Evolutionary conservation across 1,140 invertebrate genomes (phyloP).

Genomic region (Cotesia vestalis): DNA sequence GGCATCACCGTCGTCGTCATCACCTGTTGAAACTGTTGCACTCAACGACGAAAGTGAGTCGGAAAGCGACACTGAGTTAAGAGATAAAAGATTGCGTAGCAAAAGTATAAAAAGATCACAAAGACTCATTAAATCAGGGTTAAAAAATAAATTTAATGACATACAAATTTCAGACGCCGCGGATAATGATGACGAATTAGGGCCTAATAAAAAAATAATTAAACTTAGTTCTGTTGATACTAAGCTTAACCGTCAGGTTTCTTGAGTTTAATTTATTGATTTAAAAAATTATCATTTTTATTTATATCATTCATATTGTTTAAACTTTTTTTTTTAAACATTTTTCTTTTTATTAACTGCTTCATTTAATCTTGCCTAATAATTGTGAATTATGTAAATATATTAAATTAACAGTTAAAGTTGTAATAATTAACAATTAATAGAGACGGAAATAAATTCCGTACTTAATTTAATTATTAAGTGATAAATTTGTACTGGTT

Average conservation of each 20-base stretch:
- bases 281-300: conserved; percentile 10
- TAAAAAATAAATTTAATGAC: conserved; percentile 33
- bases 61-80: conserved; percentile 41
- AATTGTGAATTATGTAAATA: conserved; percentile 22
- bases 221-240: conserved; percentile 35
- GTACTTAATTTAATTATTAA: neutral
- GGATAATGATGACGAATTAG: conserved; percentile 46
- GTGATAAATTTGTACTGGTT: neutral
- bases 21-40: conserved; percentile 27
- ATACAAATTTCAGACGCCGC: conserved; percentile 39
- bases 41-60: conserved; percentile 46
- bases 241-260: conserved; percentile 38
- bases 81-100: conserved; percentile 41
- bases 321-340: conserved; percentile 6
- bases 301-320: neutral
- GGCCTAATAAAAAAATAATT: conserved; percentile 42
- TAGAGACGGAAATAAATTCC: neutral
- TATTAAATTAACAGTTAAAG: neutral
- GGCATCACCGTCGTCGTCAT: neutral
- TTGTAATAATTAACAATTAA: no score
- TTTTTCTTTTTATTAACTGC: neutral
- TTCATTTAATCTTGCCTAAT: conserved; percentile 9
- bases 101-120: conserved; percentile 23
- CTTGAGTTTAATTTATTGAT: conserved; percentile 33
- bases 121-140: conserved; percentile 26